Base-by-base conservation (phyloP, 2,888 invertebrate species). In the Harpagoxenus sublaevis region DNA sequence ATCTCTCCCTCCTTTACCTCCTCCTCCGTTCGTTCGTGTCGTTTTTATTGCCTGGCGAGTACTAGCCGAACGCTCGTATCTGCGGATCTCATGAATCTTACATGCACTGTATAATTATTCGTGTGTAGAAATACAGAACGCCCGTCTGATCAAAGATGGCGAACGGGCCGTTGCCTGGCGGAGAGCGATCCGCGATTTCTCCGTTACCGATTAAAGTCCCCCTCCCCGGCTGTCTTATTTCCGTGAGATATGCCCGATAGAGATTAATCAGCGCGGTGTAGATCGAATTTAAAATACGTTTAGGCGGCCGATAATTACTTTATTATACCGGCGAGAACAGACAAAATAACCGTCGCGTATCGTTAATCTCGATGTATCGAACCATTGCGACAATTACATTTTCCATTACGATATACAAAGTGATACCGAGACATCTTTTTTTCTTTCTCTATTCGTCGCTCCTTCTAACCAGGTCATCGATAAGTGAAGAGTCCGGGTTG, bases 61-160 rank as follows among this genome's bases (percentile, higher is more conserved):
- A 79, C 79, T 79, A 79, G 74, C 79, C 79, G 74, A 81, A 81
- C 79, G 79, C 79, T 81, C 74, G 74, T 81, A 81, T 81, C 79
- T 60, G 39, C 60, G 48, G 74, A 81, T 81, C 79, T 81, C 79
- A 81, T 81, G 79, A 81, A 81, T 81, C 60, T 81, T 81, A 73
- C 79, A 81, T 81, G 60, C 60, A 81, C 35, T 73, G 79, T 81
- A 81, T 81, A 81, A 81, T 81, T 81, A 81, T 81, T 81, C 79
- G 79, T 73, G 79, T 81, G 79, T 81, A 81, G 79, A 81, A 81
- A 81, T 81, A 81, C 79, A 81, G 74, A 81, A 81, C 74, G 74
- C 60, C 73, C 73, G 60, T 81, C 73, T 60, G 79, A 81, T 81
- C 79, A 73, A 73, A 81, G 74, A 81, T 81, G 79, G 79, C 74